Evolutionary conservation across 2,113 vertebrate genomes (phyloP), one percentile per base, ranked within the genome.

Genomic region (Phocoena phocoena): DNA sequence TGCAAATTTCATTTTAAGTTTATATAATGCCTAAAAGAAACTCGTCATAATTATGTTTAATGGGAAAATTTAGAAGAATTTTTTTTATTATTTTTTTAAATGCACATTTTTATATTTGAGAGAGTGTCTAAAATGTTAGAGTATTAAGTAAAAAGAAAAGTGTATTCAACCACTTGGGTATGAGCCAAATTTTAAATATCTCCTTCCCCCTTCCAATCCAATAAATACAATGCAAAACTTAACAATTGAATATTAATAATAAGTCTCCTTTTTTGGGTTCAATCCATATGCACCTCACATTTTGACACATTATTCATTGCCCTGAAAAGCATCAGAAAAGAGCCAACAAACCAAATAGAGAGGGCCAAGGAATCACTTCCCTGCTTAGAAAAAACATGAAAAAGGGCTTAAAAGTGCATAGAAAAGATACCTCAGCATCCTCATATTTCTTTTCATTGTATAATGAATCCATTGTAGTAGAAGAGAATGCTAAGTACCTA

Each of bases 401-500:
- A 96, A 88, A 97, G 0, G 63, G 21, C 97, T 95, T 98, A 86
- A 96, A 87, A 97, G 1, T 65, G 25, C 94, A 96, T 98, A 88
- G 79, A 96, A 97, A 31, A 96, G 80, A 81, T 93, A 92, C n/a
- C 85, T 97, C 63, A 92, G 96, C 58, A 68, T 98, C 23, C 25
- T 98, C 14, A 12, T 95, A 84, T 76, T 98, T 97, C 47, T 88
- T 71, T 96, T 97, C 84, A 89, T 97, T 98, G 33, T 92, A 73
- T 95, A 97, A 96, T 96, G 17, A 44, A 60, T 97, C 95, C 97
- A 15, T 44, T 85, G 18, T 90, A 1, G 18, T 93, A 92, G 74
- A 97, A 97, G 28, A 77, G 92, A 97, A 98, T 97, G 17, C 68
- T 97, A 95, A 97, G 63, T 84, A 98, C 41, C 6, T 92, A 83